Base-by-base conservation (phyloP, 2,888 invertebrate species). In the Argynnis bischoffii region DNA sequence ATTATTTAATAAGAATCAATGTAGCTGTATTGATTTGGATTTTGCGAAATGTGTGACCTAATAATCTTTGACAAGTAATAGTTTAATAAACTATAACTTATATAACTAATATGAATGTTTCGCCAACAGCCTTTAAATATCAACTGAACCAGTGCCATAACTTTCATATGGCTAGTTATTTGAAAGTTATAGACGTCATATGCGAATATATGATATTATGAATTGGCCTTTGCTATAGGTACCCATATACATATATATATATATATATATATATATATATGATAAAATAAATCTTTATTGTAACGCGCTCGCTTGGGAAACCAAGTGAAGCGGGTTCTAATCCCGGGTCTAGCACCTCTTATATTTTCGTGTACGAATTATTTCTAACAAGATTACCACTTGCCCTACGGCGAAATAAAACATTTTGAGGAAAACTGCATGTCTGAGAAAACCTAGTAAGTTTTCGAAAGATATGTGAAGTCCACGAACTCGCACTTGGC, bases 41-140 rank as follows among this genome's bases (percentile, higher is more conserved):
- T 56, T 56, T 57, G 18, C 15, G 21, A 46, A 57, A 47, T n/a
- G 4, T 26, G 18, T 26, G 46, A 11, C 11, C 21, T 11, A 47
- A 47, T 1, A 21, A 26, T n/a, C 8, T 41, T 41, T 41, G 8
- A 41, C 11, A 41, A 11, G 11, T 41, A 11, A 26, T 41, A 11
- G 35, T 41, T 47, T 47, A 26, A 59, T 59, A 48, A 48, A 16
- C 59, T 26, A 13, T 35, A 59, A 48, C 48, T 59, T 16, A 31
- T 48, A 48, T 4, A 59, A 57, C 21, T 57, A 47, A 59, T 47
- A 57, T 59, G 26, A 59, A 48, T 59, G 26, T 48, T 57, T 57
- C 48, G 47, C 26, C 26, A 48, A 48, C 48, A 47, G 59, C 26
- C 26, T 13, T 59, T 31, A 16, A 26, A 4, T 13, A 48, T 18